Base-by-base conservation (phyloP, 2,888 invertebrate genomes). In the Asteroscopus sphinx region DNA sequence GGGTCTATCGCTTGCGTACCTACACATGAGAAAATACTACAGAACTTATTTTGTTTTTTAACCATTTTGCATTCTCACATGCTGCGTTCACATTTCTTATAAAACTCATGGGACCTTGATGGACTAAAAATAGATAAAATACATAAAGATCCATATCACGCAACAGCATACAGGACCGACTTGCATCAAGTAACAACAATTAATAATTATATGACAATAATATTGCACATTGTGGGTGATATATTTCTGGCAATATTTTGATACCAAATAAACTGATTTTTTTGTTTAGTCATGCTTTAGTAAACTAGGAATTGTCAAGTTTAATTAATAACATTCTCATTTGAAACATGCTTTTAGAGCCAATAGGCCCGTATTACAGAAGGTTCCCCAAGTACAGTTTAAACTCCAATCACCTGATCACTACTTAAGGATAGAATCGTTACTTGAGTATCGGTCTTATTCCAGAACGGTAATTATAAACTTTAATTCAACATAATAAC, bases 111-210 rank as follows among this genome's bases (percentile, higher is more conserved):
- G 8, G 6, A 55, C 55, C 39, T 62, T 49, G 46, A 30, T 30
- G 15, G 12, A 55, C 15, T 33, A 49, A 39, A 55, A 49, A 66
- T 42, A 62, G 28, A 1, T 28, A 47, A 47, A 48, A 37, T 21
- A 41, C 36, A 46, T 28, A 25, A 39, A 39, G 12, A 53, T 46
- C 32, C 7, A 13, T 36, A 26, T 32, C 35, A 55, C 30, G 45
- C 37, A 44, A 47, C 33, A 32, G 45, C 15, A 30, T 39, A 46
- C 16, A 28, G 30, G 5, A 67, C 16, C 8, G 15, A 35, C 61
- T 33, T 44, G 33, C 21, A 47, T 47, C 16, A 60, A 52, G 32
- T 33, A 59, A 37, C 11, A 39, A 35, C 37, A 48, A 61, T 45
- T 44, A 53, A 45, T 45, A 35, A 13, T 21, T 6, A 13, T 0